Conservation (phyloP, 2,888 invertebrate species). For the Acleris laterana region DNA sequence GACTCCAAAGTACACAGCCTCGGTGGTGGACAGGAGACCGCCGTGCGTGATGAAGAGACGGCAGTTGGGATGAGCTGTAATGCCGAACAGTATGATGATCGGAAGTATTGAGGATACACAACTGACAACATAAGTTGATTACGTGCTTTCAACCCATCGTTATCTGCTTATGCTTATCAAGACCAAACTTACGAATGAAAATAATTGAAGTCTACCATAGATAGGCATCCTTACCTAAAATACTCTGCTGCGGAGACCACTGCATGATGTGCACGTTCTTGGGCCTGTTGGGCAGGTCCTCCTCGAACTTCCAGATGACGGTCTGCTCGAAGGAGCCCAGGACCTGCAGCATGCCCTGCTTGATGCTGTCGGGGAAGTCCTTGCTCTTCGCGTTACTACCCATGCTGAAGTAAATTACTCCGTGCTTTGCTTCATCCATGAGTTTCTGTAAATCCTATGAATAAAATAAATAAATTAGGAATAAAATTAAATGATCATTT, state of each 20-base stretch:
- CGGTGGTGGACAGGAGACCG: constrained; percentile 38
- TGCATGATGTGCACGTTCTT: constrained; percentile 55
- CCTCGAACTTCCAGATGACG: constrained; percentile 68
- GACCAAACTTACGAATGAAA: too few relatives aligned
- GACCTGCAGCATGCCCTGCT: constrained; percentile 53
- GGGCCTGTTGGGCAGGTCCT: constrained; percentile 47
- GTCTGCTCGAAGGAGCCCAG: constrained; percentile 68
- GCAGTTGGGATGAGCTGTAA: constrained; percentile 39
- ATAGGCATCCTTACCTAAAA: constrained; percentile 50
- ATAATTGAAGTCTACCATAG: too few relatives aligned
- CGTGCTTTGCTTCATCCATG: constrained; percentile 63
- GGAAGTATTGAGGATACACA: too few relatives aligned
- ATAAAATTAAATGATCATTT: not conserved
- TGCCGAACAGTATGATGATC: too few relatives aligned
- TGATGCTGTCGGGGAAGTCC: constrained; percentile 55
- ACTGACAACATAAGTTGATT: too few relatives aligned
- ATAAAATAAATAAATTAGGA: too few relatives aligned
- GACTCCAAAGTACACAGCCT: constrained; percentile 38
- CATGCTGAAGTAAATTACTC: constrained; percentile 75
- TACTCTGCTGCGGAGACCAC: constrained; percentile 64
- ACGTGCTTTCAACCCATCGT: too few relatives aligned
- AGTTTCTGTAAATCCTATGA: constrained; percentile 62
- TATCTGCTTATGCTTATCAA: too few relatives aligned
- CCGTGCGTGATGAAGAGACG: constrained; percentile 39
- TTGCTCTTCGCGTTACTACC: constrained; percentile 67